Conservation (phyloP, 2,888 invertebrate species). For the Bembecia ichneumoniformis region DNA sequence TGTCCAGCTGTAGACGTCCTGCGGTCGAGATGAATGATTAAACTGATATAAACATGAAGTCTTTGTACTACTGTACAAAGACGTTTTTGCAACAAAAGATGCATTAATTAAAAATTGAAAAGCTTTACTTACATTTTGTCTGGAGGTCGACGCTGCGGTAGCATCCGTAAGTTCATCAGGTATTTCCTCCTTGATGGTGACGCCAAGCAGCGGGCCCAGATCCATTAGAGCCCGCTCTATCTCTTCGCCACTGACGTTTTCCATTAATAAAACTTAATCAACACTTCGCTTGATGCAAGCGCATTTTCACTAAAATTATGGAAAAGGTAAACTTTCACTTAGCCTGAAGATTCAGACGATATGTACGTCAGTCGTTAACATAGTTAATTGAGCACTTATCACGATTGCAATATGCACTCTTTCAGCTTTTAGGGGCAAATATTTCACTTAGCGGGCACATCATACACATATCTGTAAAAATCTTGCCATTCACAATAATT, state of each 20-base stretch:
- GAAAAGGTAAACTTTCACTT: slow-evolving; percentile 48
- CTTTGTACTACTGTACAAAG: too few relatives aligned
- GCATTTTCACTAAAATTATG: slow-evolving; percentile 33
- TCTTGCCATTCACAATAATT: too few relatives aligned
- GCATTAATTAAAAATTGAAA: neutral
- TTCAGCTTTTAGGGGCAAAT: neutral
- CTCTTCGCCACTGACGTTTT: slow-evolving; percentile 57
- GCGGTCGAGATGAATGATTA: too few relatives aligned
- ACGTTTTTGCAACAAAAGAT: too few relatives aligned
- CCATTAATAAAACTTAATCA: slow-evolving; percentile 38
- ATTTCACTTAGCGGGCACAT: too few relatives aligned
- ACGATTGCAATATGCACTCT: slow-evolving; percentile 31
- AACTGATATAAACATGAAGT: too few relatives aligned
- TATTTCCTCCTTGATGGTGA: slow-evolving; percentile 61
- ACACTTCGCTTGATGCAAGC: slow-evolving; percentile 12
- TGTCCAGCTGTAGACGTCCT: too few relatives aligned
- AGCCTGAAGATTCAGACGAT: slow-evolving; percentile 18
- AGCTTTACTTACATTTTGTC: slow-evolving; percentile 29
- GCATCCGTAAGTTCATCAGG: slow-evolving; percentile 44
- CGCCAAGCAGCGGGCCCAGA: slow-evolving; percentile 59
- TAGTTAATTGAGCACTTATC: slow-evolving; percentile 24
- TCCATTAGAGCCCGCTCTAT: slow-evolving; percentile 66
- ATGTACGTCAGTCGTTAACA: slow-evolving; percentile 42
- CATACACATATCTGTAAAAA: too few relatives aligned
- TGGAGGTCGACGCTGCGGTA: slow-evolving; percentile 16